Evolutionary conservation across 2,888 invertebrate species (phyloP), one percentile per base, ranked within the genome.

Genomic region (Drosophila heteroneura): DNA sequence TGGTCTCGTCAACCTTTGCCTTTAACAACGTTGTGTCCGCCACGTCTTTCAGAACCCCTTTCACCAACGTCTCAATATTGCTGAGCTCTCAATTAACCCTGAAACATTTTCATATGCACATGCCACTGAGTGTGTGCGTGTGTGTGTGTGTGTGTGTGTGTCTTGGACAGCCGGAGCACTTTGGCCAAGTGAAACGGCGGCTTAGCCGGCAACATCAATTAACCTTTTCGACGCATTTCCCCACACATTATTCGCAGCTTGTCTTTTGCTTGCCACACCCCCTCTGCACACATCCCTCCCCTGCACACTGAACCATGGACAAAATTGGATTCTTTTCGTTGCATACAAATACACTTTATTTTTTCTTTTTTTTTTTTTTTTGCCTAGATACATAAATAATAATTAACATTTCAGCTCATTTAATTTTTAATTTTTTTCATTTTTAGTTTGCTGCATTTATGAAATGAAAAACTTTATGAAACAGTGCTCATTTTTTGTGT

Each of bases 121-220:
- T 28, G 41, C 22, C 12, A 12, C 32, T 51, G 19, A 1, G 30
- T n/a, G n/a, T 44, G 14, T 0, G 47, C 4, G 7, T 6, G 26
- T 22, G 47, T 6, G 26, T 22, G 44, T 26, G 14, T 49, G 35
- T 35, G 39, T 35, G 10, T 35, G 9, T 54, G 57, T 66, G 41
- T 47, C 30, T 57, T 72, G 65, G 60, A 41, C 64, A 60, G 72
- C 33, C 65, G 54, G 74, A 79, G 74, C 78, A 77, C 72, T 76
- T 77, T 68, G 81, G 54, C 68, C 79, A 72, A 79, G 68, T 69
- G 39, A 77, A 78, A 63, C 73, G 70, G 58, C 59, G 56, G 67
- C 73, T 79, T 67, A 79, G 44, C 63, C 71, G 69, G 63, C 81
- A 85, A 88, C 70, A 72, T 78, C 86, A 89, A 84, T 84, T 89